phyloP scores from a whole-genome alignment of 2,888 invertebrate species.

The Orchestes rusci region DNA sequence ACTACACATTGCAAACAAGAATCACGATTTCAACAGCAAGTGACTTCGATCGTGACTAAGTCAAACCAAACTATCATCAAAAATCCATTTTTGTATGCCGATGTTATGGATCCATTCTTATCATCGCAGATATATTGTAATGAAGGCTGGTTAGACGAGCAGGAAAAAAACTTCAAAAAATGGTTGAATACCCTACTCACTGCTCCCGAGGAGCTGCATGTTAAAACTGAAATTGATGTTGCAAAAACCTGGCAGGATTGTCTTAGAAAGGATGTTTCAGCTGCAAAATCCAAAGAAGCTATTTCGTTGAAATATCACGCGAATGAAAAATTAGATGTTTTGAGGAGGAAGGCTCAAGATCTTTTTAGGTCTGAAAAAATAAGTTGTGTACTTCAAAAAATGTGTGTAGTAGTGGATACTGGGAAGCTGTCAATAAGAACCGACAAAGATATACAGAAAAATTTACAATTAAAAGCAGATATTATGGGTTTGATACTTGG shows the following conservation, averaged over 20 bases:
- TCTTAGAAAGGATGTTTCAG: slow-evolving; percentile 55
- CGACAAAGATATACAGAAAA: slow-evolving; percentile 75
- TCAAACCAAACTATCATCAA: too few species aligned
- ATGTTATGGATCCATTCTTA: slow-evolving; percentile 35
- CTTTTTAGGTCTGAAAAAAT: slow-evolving; percentile 34
- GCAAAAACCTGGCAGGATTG: slow-evolving; percentile 71
- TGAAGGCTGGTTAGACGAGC: slow-evolving; percentile 58
- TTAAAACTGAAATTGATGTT: slow-evolving; percentile 57
- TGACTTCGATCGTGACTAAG: too few species aligned
- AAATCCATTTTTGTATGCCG: slow-evolving; percentile 33
- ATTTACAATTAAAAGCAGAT: slow-evolving; percentile 71
- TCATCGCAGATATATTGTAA: slow-evolving; percentile 61
- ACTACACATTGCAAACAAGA: too few species aligned
- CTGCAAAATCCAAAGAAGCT: slow-evolving; percentile 64
- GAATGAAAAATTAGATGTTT: slow-evolving; percentile 54
- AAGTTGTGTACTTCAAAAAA: slow-evolving; percentile 59
- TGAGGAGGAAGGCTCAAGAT: slow-evolving; percentile 52
- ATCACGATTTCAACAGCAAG: too few species aligned
- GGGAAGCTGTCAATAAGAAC: slow-evolving; percentile 65
- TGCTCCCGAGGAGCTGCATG: slow-evolving; percentile 64
- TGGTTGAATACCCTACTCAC: slow-evolving; percentile 74
- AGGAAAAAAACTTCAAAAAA: slow-evolving; percentile 65
- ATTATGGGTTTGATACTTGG: slow-evolving; percentile 70
- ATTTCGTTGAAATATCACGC: slow-evolving; percentile 63
- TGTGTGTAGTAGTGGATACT: slow-evolving; percentile 65